These are phyloP conservation scores for Ypsolopha scabrella DNA, from an alignment of 2,888 invertebrate genomes.

Conservation along the genomic window DNA sequence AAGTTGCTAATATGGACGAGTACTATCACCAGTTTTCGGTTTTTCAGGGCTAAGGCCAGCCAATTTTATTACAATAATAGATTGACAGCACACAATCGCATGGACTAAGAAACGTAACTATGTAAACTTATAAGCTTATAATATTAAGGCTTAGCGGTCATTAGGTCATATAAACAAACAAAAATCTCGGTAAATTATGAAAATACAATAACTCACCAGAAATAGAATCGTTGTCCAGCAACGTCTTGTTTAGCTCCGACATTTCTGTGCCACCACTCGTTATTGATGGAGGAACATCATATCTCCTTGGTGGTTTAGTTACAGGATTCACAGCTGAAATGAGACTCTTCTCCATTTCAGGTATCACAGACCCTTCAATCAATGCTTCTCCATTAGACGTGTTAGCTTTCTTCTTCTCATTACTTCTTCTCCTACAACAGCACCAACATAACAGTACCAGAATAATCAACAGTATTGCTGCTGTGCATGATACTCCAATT, in stretches of 20 bases:
- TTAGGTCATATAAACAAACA: not conserved
- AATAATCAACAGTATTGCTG: slow-evolving; percentile 62
- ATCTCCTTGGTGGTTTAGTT: slow-evolving; percentile 84
- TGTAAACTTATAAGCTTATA: not conserved
- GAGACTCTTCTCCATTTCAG: slow-evolving; percentile 87
- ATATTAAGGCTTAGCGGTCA: too few relatives aligned
- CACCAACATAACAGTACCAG: slow-evolving; percentile 67
- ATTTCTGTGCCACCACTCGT: slow-evolving; percentile 83
- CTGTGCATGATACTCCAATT: slow-evolving; percentile 57
- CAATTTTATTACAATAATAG: too few relatives aligned
- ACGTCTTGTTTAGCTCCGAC: slow-evolving; percentile 84
- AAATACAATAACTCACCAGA: slow-evolving; percentile 71
- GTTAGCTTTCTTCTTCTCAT: slow-evolving; percentile 70
- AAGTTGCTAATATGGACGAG: too few relatives aligned
- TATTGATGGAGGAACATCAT: slow-evolving; percentile 78
- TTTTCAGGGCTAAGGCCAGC: too few relatives aligned
- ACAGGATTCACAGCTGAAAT: slow-evolving; percentile 88
- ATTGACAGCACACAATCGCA: too few relatives aligned
- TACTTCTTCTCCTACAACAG: slow-evolving; percentile 63
- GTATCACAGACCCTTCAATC: slow-evolving; percentile 80
- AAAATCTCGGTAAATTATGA: not conserved
- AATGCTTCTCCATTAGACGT: slow-evolving; percentile 76
- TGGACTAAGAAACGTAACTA: too few relatives aligned
- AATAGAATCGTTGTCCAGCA: slow-evolving; percentile 84
- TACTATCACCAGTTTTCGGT: too few relatives aligned